Evolutionary conservation across 2,113 vertebrate genomes (phyloP), one percentile per base, ranked within the genome.

Genomic region (Cryptoleucopteryx plumbea): DNA sequence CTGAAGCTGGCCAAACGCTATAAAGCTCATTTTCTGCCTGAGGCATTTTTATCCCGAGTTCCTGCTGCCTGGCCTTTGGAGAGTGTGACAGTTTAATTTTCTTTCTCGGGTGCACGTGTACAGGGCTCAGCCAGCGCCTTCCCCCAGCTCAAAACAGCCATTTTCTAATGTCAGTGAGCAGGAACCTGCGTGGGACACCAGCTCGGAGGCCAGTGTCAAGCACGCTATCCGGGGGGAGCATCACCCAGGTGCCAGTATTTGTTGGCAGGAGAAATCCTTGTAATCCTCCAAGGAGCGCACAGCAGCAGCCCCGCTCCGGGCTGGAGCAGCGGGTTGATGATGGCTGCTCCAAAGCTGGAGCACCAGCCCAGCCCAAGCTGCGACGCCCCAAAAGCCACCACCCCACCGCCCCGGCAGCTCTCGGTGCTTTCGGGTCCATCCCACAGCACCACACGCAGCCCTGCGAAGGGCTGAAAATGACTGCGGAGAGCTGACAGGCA

Each of bases 11-110:
- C 95, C 72, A 22, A 66, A 73, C 78, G 31, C 93, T 80, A 47
- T 8, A 78, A 94, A 97, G 90, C 88, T 97, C 88, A 96, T 97
- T 95, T 93, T 97, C 97, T 81, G 85, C 94, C 86, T 4, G 55
- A 72, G 48, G 66, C 34, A 66, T 91, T 95, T 94, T 96, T 82
- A 94, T 94, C 86, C 66, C 27, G 7, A 7, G 65, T 66, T 81
- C 74, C 79, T 86, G 81, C 86, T 77, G 92, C 88, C 79, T 14
- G 25, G 75, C 82, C 87, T 84, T 71, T 2, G 7, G 19, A 17
- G 43, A 59, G 29, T 5, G 21, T 3, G 17, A 66, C 65, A 34
- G 67, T 77, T 88, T 52, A 53, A 71, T 73, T 80, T 40, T 31
- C 75, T 86, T 7, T 29, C 1, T 6, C 3, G 18, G 86, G 67